phyloP scores from a whole-genome alignment of 2,797 vertebrate species.

The Phalanger gymnotis region DNA sequence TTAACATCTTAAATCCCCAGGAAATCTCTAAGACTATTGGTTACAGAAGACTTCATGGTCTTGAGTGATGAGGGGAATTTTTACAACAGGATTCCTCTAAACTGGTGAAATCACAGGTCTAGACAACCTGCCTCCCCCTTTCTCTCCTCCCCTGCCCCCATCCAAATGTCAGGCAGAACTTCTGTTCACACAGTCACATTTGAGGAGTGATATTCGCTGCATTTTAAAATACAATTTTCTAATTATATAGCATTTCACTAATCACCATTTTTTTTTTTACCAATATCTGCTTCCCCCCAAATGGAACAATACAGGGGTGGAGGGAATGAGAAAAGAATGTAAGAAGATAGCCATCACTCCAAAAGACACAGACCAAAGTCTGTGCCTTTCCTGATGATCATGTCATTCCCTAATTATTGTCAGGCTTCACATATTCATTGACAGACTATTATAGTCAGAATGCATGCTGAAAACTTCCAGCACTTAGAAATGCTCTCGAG shows the following conservation, averaged over 20 bases:
- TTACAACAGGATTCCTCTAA: background rate
- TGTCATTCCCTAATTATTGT: conserved; percentile 67
- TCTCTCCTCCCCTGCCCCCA: background rate
- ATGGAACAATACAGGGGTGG: conserved; percentile 12
- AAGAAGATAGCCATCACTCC: background rate
- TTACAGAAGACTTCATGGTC: background rate
- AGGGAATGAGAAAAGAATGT: background rate
- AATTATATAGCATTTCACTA: background rate
- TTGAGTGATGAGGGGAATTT: background rate
- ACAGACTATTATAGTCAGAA: conserved; percentile 78
- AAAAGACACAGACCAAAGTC: conserved; percentile 52
- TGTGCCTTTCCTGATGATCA: conserved; percentile 56
- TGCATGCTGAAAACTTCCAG: conserved; percentile 78
- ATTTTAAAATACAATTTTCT: background rate
- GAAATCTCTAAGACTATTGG: background rate
- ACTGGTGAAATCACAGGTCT: background rate
- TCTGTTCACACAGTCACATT: background rate
- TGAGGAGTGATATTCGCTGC: background rate
- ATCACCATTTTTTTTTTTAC: background rate
- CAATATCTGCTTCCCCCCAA: background rate
- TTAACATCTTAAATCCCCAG: background rate
- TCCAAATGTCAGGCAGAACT: background rate
- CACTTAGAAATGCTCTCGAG: conserved; percentile 77
- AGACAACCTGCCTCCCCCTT: background rate
- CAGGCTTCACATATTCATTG: conserved; percentile 70